Conservation (phyloP, 2,797 vertebrate genomes). For the Aplochiton taeniatus region DNA sequence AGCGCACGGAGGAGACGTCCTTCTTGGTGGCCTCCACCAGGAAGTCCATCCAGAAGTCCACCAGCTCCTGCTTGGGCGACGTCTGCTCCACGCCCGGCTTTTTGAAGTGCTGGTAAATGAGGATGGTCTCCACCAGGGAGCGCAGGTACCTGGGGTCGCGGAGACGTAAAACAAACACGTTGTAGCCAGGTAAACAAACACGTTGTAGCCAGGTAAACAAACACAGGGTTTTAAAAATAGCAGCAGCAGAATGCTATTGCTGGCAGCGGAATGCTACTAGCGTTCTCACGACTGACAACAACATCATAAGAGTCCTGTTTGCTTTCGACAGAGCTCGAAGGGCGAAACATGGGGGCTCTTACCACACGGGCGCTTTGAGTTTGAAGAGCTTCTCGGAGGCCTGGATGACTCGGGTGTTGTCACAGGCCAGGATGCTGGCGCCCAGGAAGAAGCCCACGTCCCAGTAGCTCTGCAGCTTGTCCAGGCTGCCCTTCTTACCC, state of each 20-base stretch:
- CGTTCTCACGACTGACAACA: too few species aligned
- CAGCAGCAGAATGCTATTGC: background rate
- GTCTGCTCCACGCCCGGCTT: conserved; percentile 85
- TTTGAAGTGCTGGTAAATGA: conserved; percentile 95
- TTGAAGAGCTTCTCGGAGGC: conserved; percentile 98
- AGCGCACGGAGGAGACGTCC: conserved; percentile 91
- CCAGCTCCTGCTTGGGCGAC: conserved; percentile 85
- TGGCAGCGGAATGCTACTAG: too few species aligned
- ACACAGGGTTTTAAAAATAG: background rate
- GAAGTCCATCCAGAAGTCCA: conserved; percentile 99
- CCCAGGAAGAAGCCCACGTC: conserved; percentile 98
- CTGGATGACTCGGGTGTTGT: conserved; percentile 91
- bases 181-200: background rate
- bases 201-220: background rate
- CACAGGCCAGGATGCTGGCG: conserved; percentile 93
- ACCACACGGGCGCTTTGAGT: conserved; percentile 96
- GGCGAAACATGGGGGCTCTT: conserved; percentile 43
- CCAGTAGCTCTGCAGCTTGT: conserved; percentile 98
- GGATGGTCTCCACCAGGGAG: conserved; percentile 92
- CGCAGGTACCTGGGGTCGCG: conserved; percentile 84
- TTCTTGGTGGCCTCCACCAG: conserved; percentile 94
- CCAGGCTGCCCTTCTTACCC: conserved; percentile 95
- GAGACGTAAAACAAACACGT: background rate
- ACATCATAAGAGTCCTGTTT: too few species aligned
- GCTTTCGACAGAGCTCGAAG: background rate